Evolutionary conservation across 1,140 invertebrate species (phyloP), one percentile per base, ranked within the genome.

Genomic region (Apis dorsata): DNA sequence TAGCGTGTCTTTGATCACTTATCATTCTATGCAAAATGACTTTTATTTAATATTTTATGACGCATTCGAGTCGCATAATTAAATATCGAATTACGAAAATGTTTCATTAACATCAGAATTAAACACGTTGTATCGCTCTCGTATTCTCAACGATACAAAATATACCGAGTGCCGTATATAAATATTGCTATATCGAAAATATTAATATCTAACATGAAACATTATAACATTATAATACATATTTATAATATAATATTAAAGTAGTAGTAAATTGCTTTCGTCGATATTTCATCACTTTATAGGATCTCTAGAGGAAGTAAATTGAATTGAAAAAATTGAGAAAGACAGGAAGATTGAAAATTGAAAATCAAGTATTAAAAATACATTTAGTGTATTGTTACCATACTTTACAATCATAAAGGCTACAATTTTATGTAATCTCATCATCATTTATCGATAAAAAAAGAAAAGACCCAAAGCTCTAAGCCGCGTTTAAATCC

Each of bases 111-210:
- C 19, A 13, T 34, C 44, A 9, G 2, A 24, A 4, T 4, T 60
- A 51, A 17, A 13, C 15, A 60, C 49, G n/a, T 60, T 24, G 70
- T 19, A 15, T 21, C 21, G 10, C 3, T 73, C n/a, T 17, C 4
- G n/a, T 15, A 44, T 10, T 12, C 34, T 44, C 3, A 34, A 51
- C 9, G 24, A n/a, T 28, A 49, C 15, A 28, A 34, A 62, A 71
- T 44, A 44, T n/a, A n/a, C n/a, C n/a, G n/a, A n/a, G n/a, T n/a
- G n/a, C n/a, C 5, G 17, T 28, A 28, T 13, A 19, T 19, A 0
- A 1, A 0, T 0, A n/a, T 12, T 9, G 0, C 12, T 11, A 0
- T 28, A n/a, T 7, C 24, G 24, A 19, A 68, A 49, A 0, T 19
- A 15, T 2, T 49, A 19, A 68, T 68, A 21, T 69, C 34, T 12